Evolutionary conservation across 2,797 vertebrate genomes (phyloP).

Genomic region (Malurus splendens): DNA sequence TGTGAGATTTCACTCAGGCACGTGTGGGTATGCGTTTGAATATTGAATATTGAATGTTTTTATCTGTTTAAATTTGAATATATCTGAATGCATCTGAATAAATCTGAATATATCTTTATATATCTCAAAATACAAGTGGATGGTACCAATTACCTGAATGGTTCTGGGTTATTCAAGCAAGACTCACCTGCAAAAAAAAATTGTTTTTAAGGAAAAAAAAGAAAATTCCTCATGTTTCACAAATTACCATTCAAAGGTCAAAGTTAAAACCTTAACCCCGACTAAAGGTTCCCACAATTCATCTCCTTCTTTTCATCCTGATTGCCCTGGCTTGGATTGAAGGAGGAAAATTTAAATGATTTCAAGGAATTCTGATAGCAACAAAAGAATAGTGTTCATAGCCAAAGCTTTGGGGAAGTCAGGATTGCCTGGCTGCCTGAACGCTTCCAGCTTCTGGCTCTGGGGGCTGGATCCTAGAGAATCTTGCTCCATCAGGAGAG

Average conservation of each 20-base stretch:
- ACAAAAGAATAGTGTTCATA: accelerated
- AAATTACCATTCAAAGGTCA: background rate
- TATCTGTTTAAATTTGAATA: background rate
- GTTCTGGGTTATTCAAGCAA: background rate
- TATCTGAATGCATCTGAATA: too few relatives aligned
- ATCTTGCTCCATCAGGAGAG: background rate
- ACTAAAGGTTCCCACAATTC: background rate
- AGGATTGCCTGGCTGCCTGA: background rate
- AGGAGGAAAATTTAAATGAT: background rate
- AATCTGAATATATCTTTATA: background rate
- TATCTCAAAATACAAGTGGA: background rate
- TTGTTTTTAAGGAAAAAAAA: accelerated
- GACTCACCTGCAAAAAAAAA: background rate
- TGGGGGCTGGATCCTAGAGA: background rate
- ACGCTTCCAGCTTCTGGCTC: background rate
- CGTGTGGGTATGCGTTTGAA: background rate
- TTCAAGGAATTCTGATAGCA: background rate
- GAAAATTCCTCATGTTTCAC: background rate
- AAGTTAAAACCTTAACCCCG: background rate
- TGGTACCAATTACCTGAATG: background rate
- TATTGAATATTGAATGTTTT: background rate
- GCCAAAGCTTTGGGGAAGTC: background rate
- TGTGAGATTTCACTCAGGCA: background rate
- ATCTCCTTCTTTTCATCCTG: background rate
- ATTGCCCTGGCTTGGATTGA: too few relatives aligned